phyloP scores from a whole-genome alignment of 1,140 invertebrate species.

The Pinna nobilis region DNA sequence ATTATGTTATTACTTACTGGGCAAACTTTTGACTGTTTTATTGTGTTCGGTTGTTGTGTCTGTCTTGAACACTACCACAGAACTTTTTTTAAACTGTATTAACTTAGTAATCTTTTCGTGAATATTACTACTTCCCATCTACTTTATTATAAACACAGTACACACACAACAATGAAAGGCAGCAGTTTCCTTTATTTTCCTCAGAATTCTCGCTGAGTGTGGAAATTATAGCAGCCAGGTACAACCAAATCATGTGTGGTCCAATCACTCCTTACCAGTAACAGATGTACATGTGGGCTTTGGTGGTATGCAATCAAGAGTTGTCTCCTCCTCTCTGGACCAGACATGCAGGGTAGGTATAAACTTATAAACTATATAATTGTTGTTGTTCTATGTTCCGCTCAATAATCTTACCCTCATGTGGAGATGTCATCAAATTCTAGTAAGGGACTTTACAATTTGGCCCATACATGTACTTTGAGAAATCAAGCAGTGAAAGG shows the following conservation, averaged over 20 bases:
- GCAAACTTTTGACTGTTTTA: too few relatives aligned
- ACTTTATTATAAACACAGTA: too few relatives aligned
- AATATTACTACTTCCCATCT: too few relatives aligned
- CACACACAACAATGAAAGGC: too few relatives aligned
- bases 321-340: conserved; percentile 87
- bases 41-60: too few relatives aligned
- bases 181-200: neutral
- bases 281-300: conserved; percentile 81
- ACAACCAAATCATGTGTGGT: conserved; percentile 55
- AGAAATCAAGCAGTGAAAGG: neutral
- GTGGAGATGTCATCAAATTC: too few relatives aligned
- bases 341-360: conserved; percentile 83
- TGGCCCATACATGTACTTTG: neutral
- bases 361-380: neutral
- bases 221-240: conserved; percentile 1
- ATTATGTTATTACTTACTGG: too few relatives aligned
- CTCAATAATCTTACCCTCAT: too few relatives aligned
- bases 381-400: too few relatives aligned
- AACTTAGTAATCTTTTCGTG: too few relatives aligned
- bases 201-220: conserved; percentile 25
- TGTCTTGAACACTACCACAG: too few relatives aligned
- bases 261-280: conserved; percentile 80
- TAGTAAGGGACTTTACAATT: too few relatives aligned
- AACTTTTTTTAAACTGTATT: neutral
- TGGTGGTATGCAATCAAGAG: conserved; percentile 79